Conservation (phyloP, 2,797 vertebrate species). For the Lophius americanus region DNA sequence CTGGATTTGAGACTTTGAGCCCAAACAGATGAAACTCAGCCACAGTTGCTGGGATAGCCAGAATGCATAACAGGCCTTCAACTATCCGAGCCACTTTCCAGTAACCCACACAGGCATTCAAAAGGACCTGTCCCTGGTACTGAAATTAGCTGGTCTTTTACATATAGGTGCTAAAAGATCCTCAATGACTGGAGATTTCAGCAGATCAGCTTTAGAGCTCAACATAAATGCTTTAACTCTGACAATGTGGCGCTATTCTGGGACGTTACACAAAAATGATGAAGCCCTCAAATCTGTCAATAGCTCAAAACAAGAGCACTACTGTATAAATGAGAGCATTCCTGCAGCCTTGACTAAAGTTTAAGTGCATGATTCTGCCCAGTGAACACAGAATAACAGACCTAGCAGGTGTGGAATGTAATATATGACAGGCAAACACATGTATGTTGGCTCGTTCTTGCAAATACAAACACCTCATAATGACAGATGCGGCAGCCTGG, state of each 20-base stretch:
- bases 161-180: slow-evolving; percentile 35
- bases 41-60: too few species aligned
- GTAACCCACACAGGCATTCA: slow-evolving; percentile 5
- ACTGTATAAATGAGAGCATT: slow-evolving; percentile 54
- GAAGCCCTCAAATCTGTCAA: slow-evolving; percentile 61
- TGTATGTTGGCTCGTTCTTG: slow-evolving; percentile 34
- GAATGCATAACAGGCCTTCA: too few species aligned
- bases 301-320: slow-evolving; percentile 48
- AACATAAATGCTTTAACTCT: slow-evolving; percentile 19
- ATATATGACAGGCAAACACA: slow-evolving; percentile 58
- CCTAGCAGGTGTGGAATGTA: slow-evolving; percentile 63
- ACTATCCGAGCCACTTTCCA: slow-evolving; percentile 1
- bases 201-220: slow-evolving; percentile 5
- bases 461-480: slow-evolving; percentile 62
- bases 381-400: slow-evolving; percentile 62
- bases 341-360: slow-evolving; percentile 44
- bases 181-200: slow-evolving; percentile 17
- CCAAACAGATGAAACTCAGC: too few species aligned
- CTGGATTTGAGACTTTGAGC: too few species aligned
- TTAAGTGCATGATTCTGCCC: slow-evolving; percentile 51
- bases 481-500: slow-evolving; percentile 62
- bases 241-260: slow-evolving; percentile 32
- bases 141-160: slow-evolving; percentile 57
- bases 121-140: slow-evolving; percentile 74
- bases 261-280: slow-evolving; percentile 45